Percentiles rank a stretch among this genome's conserved stretches.
Evolutionary conservation across 1,140 invertebrate genomes (phyloP).

Genomic region (Tetramorium alpestre): DNA sequence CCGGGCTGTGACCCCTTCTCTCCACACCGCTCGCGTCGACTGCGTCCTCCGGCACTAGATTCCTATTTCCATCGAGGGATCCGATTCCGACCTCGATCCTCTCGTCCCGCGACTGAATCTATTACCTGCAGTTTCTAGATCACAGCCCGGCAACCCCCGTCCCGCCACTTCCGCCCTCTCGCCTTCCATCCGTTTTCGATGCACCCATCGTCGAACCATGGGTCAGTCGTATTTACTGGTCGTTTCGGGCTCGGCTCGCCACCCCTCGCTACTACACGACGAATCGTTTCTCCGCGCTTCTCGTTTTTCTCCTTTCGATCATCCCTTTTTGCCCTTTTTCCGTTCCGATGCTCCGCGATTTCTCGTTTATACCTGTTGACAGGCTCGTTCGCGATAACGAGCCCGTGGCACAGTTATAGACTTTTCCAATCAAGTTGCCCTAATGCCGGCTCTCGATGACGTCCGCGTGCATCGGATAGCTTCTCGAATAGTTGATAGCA

Average conservation of each 20-base stretch:
- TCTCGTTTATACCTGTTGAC: constrained; percentile 64
- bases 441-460: constrained; percentile 59
- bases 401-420: constrained; percentile 54
- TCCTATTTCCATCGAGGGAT: constrained; percentile 60
- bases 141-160: constrained; percentile 37
- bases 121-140: constrained; percentile 72
- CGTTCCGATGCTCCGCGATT: constrained; percentile 48
- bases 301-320: constrained; percentile 25
- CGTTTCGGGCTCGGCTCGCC: constrained; percentile 36
- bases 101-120: constrained; percentile 63
- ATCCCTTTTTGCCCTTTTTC: constrained; percentile 37
- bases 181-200: constrained; percentile 52
- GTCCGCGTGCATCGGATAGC: constrained; percentile 45
- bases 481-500: constrained; percentile 46
- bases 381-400: constrained; percentile 59
- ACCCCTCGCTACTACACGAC: constrained; percentile 40
- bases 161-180: not conserved
- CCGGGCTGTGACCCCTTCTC: constrained; percentile 14
- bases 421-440: constrained; percentile 52
- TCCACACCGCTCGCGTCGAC: not conserved
- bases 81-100: constrained; percentile 57
- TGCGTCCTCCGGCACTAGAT: constrained; percentile 27
- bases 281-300: constrained; percentile 45
- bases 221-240: constrained; percentile 52
- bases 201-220: constrained; percentile 38